Conservation (phyloP, 2,797 vertebrate species). For the Saguinus oedipus region DNA sequence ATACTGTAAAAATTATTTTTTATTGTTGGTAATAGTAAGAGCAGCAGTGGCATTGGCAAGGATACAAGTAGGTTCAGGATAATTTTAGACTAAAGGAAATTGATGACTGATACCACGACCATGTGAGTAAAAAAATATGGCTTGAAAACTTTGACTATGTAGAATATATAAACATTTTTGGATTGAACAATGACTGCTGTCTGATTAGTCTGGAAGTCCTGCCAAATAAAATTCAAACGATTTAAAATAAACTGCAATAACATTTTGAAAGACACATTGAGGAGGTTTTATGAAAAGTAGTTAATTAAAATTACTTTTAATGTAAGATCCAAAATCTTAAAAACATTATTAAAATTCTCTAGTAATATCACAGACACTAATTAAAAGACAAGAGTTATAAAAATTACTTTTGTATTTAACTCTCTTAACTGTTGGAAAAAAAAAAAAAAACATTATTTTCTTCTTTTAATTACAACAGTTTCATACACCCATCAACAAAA, state of each 20-base stretch:
- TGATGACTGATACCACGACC: background rate
- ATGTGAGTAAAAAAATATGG: background rate
- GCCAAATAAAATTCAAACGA: slow-evolving; percentile 8
- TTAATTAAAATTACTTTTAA: slow-evolving; percentile 65
- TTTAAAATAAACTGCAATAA: slow-evolving; percentile 49
- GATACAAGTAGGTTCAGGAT: background rate
- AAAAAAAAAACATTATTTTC: slow-evolving; percentile 58
- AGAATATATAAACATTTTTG: background rate
- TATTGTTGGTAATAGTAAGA: background rate
- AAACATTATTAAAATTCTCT: slow-evolving; percentile 70
- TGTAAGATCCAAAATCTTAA: slow-evolving; percentile 45
- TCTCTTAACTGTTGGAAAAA: slow-evolving; percentile 50
- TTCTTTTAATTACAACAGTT: slow-evolving; percentile 66
- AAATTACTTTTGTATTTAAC: slow-evolving; percentile 68
- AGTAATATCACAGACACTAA: slow-evolving; percentile 64
- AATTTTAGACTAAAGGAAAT: background rate
- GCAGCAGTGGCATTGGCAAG: background rate
- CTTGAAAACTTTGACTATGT: background rate
- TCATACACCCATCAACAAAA: slow-evolving; percentile 35
- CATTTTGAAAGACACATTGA: slow-evolving; percentile 51
- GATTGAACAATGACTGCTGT: background rate
- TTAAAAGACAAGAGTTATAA: slow-evolving; percentile 73
- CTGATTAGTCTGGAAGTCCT: background rate
- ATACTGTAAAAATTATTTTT: background rate
- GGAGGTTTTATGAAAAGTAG: slow-evolving; percentile 22